phyloP scores from a whole-genome alignment of 2,888 invertebrate species.

The Lypha dubia region DNA sequence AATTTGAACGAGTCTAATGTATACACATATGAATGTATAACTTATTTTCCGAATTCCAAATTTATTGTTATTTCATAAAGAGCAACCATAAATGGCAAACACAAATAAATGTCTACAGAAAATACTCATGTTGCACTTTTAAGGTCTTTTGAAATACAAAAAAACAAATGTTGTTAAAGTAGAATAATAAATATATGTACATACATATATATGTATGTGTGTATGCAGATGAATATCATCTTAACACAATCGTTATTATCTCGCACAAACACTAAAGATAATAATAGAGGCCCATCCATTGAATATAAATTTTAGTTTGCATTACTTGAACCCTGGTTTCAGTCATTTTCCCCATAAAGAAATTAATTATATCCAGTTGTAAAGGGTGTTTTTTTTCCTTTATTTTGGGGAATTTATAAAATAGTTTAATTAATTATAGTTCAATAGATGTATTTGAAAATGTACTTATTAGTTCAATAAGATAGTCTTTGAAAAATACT shows the following conservation, averaged over 20 bases:
- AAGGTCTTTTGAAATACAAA: constrained; percentile 56
- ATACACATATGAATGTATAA: neutral
- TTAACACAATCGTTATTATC: neutral
- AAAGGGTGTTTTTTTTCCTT: too few relatives aligned
- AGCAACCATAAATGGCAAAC: constrained; percentile 66
- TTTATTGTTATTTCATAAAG: constrained; percentile 45
- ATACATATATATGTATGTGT: neutral
- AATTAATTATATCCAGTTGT: too few relatives aligned
- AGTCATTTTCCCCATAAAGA: too few relatives aligned
- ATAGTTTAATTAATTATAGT: too few relatives aligned
- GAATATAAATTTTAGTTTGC: neutral
- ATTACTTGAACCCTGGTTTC: too few relatives aligned
- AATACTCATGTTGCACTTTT: constrained; percentile 67
- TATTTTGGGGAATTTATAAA: too few relatives aligned
- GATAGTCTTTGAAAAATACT: too few relatives aligned
- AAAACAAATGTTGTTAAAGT: neutral
- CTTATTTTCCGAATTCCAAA: constrained; percentile 11
- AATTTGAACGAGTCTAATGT: neutral
- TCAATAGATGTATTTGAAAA: too few relatives aligned
- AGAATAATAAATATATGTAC: constrained; percentile 26
- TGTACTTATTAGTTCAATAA: too few relatives aligned
- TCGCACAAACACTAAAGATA: neutral
- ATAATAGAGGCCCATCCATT: neutral
- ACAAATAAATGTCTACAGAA: constrained; percentile 64
- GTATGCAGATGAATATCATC: neutral